phyloP scores from a whole-genome alignment of 1,140 invertebrate species.

The Microplitis demolitor region DNA sequence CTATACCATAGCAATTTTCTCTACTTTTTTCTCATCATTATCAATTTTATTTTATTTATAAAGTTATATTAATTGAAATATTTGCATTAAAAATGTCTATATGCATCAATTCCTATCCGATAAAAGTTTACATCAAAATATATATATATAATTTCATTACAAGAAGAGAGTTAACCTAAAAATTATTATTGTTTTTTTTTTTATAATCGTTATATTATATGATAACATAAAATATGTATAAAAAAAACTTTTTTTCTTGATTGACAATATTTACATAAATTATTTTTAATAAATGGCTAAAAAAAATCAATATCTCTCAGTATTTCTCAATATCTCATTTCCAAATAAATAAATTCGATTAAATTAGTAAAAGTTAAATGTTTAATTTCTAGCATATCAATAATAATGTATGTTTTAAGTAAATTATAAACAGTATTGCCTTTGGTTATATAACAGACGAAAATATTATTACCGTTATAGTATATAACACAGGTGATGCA shows the following conservation, averaged over 20 bases:
- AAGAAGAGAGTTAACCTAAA: slow-evolving; percentile 13
- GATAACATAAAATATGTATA: neutral
- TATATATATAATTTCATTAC: slow-evolving; percentile 28
- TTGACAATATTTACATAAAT: too few species aligned
- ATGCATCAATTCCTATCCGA: slow-evolving; percentile 43
- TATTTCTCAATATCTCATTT: too few species aligned
- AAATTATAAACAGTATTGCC: slow-evolving; percentile 32
- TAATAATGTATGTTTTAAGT: slow-evolving; percentile 13
- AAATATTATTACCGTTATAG: slow-evolving; percentile 40
- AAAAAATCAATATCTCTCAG: too few species aligned
- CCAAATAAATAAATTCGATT: too few species aligned
- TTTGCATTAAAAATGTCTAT: slow-evolving; percentile 50
- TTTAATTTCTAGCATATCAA: neutral
- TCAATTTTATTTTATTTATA: slow-evolving; percentile 1
- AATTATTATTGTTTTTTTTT: neutral
- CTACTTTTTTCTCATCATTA: too few species aligned
- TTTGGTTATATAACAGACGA: slow-evolving; percentile 40
- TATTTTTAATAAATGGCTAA: too few species aligned
- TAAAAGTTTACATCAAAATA: slow-evolving; percentile 29
- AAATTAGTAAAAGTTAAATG: neutral
- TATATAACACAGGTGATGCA: slow-evolving; percentile 33
- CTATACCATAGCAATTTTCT: too few species aligned
- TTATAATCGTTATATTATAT: neutral
- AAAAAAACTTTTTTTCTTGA: neutral
- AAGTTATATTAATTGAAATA: neutral